Conservation (phyloP, 2,797 vertebrate species). For the Mus caroli region DNA sequence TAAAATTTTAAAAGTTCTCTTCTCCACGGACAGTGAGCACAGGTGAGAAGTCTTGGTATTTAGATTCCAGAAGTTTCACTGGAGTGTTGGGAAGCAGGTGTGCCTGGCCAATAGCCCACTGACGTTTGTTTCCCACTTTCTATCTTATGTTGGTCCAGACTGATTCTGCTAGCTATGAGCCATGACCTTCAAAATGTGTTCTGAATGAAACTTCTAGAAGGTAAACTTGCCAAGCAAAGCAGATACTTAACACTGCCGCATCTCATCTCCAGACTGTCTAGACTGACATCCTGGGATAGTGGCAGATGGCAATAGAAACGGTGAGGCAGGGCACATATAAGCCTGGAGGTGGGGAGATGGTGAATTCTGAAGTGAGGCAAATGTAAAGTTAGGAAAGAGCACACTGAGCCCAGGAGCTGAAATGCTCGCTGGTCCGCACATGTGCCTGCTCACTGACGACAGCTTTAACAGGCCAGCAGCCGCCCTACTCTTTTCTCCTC, state of each 20-base stretch:
- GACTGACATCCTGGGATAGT: not conserved
- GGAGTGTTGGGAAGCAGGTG: not conserved
- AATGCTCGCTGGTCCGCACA: not conserved
- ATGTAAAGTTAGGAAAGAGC: not conserved
- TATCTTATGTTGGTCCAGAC: not conserved
- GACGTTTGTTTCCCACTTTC: not conserved
- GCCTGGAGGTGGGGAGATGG: not conserved
- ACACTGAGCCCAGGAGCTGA: not conserved
- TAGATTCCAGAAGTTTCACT: not conserved
- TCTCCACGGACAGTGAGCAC: not conserved
- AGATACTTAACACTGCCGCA: not conserved
- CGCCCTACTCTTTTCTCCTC: not conserved
- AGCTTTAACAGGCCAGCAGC: not conserved
- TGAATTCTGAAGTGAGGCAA: not conserved
- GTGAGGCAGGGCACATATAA: not conserved
- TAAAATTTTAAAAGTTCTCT: not conserved
- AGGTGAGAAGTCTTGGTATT: not conserved
- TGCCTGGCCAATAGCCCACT: fast-evolving
- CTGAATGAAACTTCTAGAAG: not conserved
- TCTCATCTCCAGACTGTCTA: not conserved
- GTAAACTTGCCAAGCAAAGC: not conserved
- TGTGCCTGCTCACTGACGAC: fast-evolving
- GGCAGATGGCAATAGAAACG: not conserved
- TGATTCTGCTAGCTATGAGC: not conserved
- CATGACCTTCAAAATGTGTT: not conserved